Base-by-base conservation (phyloP, 2,113 vertebrate genomes). In the Oncorhynchus nerka region DNA sequence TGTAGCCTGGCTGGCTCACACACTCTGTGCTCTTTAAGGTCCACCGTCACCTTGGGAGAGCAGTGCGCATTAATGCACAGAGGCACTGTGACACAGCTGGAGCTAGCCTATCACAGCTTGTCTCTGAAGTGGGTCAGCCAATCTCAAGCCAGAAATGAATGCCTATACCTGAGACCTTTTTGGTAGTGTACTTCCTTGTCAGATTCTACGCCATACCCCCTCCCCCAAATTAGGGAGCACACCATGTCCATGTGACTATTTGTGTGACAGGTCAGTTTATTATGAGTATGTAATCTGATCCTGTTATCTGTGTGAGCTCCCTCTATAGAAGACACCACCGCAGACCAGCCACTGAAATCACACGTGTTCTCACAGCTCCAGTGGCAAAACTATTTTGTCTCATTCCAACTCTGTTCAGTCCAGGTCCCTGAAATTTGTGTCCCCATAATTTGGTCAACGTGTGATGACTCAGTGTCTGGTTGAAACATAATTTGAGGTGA, bases 1-100 rank as follows among this genome's bases (percentile, higher is more conserved):
- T 16, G 51, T 15, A 55, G 16, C 51, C 51, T 55, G 51, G 13
- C 51, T 55, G 16, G 51, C 51, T 55, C 51, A 55, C 12, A 19
- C 15, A 55, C 51, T 51, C 49, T 55, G 51, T 15, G 59, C 68
- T 69, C 75, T 34, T 70, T 68, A 57, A 0, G 75, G 39, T 66
- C 77, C 70, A 51, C 75, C 57, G 59, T 61, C 75, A 61, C 77
- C 48, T 65, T 32, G 67, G 74, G 70, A 76, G 71, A 67, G 64
- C 59, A 24, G 61, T 74, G 81, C 84, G 83, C 84, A 68, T 82
- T 87, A 83, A 88, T 85, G 74, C 75, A 81, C 48, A 59, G 19
- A 39, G 32, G 30, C 51, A 76, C 68, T 70, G 68, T 70, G 75
- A 65, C 68, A 64, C 45, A 55, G 75, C 75, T 68, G 65, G 67